These are phyloP conservation scores for Antechinus flavipes DNA, from an alignment of 2,113 vertebrate genomes.

Conservation along the genomic window DNA sequence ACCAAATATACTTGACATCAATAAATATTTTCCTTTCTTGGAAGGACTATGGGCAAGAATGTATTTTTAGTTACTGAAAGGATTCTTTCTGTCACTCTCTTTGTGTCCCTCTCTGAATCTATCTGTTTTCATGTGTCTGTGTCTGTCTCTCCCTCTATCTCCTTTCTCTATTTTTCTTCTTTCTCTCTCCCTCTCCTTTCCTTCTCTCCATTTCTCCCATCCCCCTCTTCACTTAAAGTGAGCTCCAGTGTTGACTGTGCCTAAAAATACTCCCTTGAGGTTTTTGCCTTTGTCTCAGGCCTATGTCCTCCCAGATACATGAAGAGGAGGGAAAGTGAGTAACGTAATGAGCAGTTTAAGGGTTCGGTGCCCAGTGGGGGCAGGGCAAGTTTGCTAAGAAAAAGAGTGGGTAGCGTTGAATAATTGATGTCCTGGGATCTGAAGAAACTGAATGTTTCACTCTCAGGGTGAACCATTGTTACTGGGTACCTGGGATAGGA, in stretches of 20 bases:
- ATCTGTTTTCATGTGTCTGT: too few relatives aligned
- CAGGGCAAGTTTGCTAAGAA: not conserved
- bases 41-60: not conserved
- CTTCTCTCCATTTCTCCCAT: not conserved
- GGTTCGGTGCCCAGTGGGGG: not conserved
- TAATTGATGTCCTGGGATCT: not conserved
- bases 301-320: not conserved
- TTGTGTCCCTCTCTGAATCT: not conserved
- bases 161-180: too few relatives aligned
- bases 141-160: not conserved
- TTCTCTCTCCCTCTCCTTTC: not conserved
- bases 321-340: not conserved
- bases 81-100: not conserved
- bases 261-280: not conserved
- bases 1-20: conserved; percentile 10
- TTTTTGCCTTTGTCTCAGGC: not conserved
- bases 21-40: conserved; percentile 4
- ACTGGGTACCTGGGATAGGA: not conserved
- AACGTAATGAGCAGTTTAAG: not conserved
- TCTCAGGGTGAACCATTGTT: not conserved
- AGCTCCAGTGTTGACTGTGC: not conserved
- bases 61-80: not conserved
- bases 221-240: not conserved
- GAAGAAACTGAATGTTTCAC: not conserved
- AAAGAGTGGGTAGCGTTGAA: not conserved